These are phyloP conservation scores for Orius laevigatus DNA, from an alignment of 1,140 invertebrate species.

Conservation along the genomic window DNA sequence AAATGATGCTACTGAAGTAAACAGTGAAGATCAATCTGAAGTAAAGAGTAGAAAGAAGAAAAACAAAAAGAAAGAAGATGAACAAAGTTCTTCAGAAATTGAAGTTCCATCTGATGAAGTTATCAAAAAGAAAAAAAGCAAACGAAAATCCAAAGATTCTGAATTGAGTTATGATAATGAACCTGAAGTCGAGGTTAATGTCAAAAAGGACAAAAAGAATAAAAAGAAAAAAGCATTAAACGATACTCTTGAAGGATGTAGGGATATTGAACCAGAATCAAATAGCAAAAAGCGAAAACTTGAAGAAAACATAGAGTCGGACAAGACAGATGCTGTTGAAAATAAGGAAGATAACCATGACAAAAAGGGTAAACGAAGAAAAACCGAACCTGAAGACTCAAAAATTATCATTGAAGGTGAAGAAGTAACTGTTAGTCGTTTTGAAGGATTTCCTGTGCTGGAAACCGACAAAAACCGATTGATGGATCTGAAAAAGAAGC, in stretches of 20 bases:
- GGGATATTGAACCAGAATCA: constrained; percentile 13
- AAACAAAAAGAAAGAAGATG: not conserved
- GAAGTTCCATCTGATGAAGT: not conserved
- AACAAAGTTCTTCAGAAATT: not conserved
- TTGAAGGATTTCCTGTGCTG: constrained; percentile 51
- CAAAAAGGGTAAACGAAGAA: constrained; percentile 24
- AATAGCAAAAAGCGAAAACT: constrained; percentile 12
- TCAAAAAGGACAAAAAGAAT: constrained; percentile 11
- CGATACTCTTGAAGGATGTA: constrained; percentile 5
- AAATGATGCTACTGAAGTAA: no score
- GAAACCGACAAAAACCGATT: constrained; percentile 52
- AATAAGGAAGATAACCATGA: no score
- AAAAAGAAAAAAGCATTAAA: constrained; percentile 13
- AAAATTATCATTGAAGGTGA: constrained; percentile 35
- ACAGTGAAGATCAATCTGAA: no score
- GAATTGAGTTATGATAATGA: constrained; percentile 6
- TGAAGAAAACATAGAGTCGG: constrained; percentile 19
- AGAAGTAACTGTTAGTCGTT: constrained; percentile 40
- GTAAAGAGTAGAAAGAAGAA: not conserved
- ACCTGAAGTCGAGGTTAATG: not conserved
- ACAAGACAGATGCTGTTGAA: constrained; percentile 11
- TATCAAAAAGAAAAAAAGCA: constrained; percentile 19
- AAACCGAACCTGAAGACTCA: constrained; percentile 19
- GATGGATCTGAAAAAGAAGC: constrained; percentile 37
- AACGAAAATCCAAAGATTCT: not conserved